Base-by-base conservation (phyloP, 2,113 vertebrate genomes). In the Xiphias gladius region DNA sequence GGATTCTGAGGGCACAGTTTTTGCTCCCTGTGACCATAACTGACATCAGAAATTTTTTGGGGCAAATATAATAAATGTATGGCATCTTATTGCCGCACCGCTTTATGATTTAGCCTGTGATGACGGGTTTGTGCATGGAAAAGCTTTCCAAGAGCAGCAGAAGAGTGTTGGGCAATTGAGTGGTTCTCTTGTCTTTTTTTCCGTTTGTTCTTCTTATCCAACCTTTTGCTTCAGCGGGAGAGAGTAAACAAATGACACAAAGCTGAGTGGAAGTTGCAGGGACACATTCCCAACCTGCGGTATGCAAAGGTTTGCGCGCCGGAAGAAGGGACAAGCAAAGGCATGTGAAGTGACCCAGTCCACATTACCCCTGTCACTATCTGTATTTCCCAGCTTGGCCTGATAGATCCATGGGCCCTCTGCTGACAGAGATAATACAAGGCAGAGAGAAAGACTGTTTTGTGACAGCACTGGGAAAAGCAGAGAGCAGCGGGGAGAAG, bases 371-470 rank as follows among this genome's bases (percentile, higher is more conserved):
- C 89, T 88, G 90, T 93, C 93, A 91, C 88, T 93, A 90, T 89
- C 82, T 91, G 89, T 90, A 87, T 85, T 93, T 89, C 77, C 90
- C 88, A 87, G 91, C 85, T 84, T 86, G 86, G 86, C 89, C 91
- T 82, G 93, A 94, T 90, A 93, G 92, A 93, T 94, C 93, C 91
- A 87, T 79, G 85, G 88, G 82, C 81, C 80, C 82, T 84, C 76
- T 81, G 82, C 88, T 92, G 92, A 94, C 90, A 91, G 79, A 85
- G 88, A 92, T 93, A 93, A 94, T 91, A 91, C 86, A 90, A 91
- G 86, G 80, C 79, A 54, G 79, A 71, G 76, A 85, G 85, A 91
- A 91, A 89, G 91, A 89, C 72, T 30, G 79, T 89, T 94, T 88
- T 87, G 83, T 95, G 94, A 94, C 95, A 94, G 93, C 86, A 14